phyloP scores from a whole-genome alignment of 2,888 invertebrate genomes.

The Epinotia demarniana region DNA sequence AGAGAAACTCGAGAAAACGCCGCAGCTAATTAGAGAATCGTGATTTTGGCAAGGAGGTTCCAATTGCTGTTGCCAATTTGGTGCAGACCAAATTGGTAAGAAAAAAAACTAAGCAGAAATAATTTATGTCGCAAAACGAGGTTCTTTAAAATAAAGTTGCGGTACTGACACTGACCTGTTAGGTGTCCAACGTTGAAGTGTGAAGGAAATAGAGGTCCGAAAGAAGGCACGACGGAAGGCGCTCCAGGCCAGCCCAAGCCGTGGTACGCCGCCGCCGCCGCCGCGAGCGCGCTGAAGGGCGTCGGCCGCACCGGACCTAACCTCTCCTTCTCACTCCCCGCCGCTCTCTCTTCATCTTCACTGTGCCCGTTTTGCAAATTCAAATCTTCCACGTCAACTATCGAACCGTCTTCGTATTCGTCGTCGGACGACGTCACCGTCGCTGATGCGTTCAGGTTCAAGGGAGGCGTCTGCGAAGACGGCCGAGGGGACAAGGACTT shows the following conservation, averaged over 20 bases:
- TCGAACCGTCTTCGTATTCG: conserved; percentile 88
- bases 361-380: conserved; percentile 87
- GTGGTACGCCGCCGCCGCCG: conserved; percentile 88
- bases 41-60: conserved; percentile 18
- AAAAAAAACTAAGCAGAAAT: conserved; percentile 18
- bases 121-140: background rate
- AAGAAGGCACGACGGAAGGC: conserved; percentile 85
- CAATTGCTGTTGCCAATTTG: conserved; percentile 6
- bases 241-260: conserved; percentile 85
- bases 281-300: conserved; percentile 88
- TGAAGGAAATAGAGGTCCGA: conserved; percentile 88
- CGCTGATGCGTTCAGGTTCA: conserved; percentile 79
- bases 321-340: conserved; percentile 67
- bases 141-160: background rate
- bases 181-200: conserved; percentile 83
- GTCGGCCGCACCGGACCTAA: conserved; percentile 89
- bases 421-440: conserved; percentile 84
- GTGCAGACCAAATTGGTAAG: background rate
- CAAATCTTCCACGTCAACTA: conserved; percentile 92
- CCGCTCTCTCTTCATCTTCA: conserved; percentile 76
- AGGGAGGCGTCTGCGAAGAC: conserved; percentile 76
- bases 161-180: conserved; percentile 76
- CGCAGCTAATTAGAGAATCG: conserved; percentile 36
- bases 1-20: conserved; percentile 44
- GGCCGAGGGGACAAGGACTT: conserved; percentile 73